Percentiles rank a stretch among this genome's conserved stretches.
These are phyloP conservation scores for Watsonalla cultraria DNA, from an alignment of 2,888 invertebrate genomes.

Conservation along the genomic window DNA sequence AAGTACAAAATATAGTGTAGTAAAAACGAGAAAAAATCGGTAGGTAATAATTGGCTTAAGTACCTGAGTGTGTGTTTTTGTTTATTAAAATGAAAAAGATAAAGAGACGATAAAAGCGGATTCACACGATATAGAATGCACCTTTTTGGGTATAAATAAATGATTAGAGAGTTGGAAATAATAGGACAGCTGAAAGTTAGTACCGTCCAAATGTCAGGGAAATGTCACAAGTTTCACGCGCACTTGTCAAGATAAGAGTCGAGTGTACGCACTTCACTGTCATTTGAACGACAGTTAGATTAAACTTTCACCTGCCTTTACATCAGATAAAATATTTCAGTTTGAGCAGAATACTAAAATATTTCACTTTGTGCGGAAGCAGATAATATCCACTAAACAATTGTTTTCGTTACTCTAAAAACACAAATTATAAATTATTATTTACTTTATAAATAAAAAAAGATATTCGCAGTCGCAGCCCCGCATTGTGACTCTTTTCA, in stretches of 20 bases:
- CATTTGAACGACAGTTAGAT: constrained; percentile 35
- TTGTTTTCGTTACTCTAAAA: not conserved
- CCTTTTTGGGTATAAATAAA: constrained; percentile 10
- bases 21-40: too few species aligned
- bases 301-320: constrained; percentile 29
- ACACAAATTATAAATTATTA: too few species aligned
- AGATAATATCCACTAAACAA: not conserved
- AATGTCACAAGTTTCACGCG: constrained; percentile 31
- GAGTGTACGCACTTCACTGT: constrained; percentile 18
- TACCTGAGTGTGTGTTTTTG: too few species aligned
- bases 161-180: constrained; percentile 13
- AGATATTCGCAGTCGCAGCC: too few species aligned
- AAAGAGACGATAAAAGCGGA: too few species aligned
- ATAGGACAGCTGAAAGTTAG: constrained; percentile 15
- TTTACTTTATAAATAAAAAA: too few species aligned
- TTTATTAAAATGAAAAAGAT: not conserved
- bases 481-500: too few species aligned
- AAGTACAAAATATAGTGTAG: too few species aligned
- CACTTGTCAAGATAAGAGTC: constrained; percentile 39
- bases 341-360: not conserved
- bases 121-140: not conserved
- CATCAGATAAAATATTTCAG: not conserved
- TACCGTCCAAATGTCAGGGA: constrained; percentile 30
- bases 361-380: not conserved
- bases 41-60: too few species aligned